Evolutionary conservation across 2,888 invertebrate species (phyloP), one percentile per base, ranked within the genome.

Genomic region (Perizoma flavofasciatum): DNA sequence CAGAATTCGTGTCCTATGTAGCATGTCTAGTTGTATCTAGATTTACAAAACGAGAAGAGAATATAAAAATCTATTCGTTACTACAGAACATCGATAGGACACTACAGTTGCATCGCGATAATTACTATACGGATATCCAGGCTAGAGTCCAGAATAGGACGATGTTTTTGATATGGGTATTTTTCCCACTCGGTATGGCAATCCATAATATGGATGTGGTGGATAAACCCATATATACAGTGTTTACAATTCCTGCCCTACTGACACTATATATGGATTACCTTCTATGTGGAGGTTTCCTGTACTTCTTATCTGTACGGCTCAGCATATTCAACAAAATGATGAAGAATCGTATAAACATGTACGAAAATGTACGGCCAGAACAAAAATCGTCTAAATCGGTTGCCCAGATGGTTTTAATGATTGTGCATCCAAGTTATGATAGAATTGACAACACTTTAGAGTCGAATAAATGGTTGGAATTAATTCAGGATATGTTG

Each of bases 61-160:
- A 71, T 47, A 40, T 69, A 0, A 59, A 65, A 40, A 54, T 78
- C 32, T 77, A 70, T 59, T 45, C 64, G 5, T 59, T 62, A 55
- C 47, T 73, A 6, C 74, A 80, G 62, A 77, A 71, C 65, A 60
- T 80, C 7, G 75, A 81, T 57, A 57, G 63, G 46, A 53, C 68
- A 33, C 35, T 79, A 6, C 49, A 66, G 7, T 39, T 74, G 49
- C 59, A 70, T 4, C 51, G 59, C 9, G 68, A 59, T 52, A 53
- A 48, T 37, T 62, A 59, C 50, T 68, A 71, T 44, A 68, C 67
- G 6, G 50, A 65, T 6, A 56, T 60, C 11, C 72, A 74, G 22
- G 65, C 61, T 39, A 64, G 66, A 41, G 71, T 46, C 9, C 49
- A 50, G 32, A 50, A 44, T 8, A 32, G n/a, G 10, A 5, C 35